Evolutionary conservation across 2,113 vertebrate genomes (phyloP).

Genomic region (Nicator chloris): DNA sequence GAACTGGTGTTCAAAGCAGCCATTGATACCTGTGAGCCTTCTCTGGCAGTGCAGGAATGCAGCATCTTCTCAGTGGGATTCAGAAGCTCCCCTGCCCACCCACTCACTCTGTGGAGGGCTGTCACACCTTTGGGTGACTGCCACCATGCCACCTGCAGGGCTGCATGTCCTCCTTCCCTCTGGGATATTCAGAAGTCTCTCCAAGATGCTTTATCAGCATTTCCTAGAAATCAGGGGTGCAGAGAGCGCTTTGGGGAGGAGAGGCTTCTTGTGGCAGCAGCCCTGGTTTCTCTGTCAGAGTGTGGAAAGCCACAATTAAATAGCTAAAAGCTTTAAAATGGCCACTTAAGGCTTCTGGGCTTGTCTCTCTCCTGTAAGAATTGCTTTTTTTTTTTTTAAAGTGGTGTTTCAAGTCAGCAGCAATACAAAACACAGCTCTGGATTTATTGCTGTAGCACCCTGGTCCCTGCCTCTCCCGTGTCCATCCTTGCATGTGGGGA

Average conservation of each 20-base stretch:
- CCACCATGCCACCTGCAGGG: not conserved
- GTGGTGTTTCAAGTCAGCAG: not conserved
- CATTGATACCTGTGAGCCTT: not conserved
- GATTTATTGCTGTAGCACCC: not conserved
- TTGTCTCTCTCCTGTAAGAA: not conserved
- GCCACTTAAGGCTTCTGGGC: not conserved
- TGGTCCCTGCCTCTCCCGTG: not conserved
- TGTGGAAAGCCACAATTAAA: conserved; percentile 37
- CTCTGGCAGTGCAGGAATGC: not conserved
- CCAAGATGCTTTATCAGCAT: not conserved
- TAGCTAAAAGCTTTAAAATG: conserved; percentile 24
- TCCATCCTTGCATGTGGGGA: not conserved
- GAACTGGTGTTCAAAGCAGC: not conserved
- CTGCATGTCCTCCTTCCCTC: not conserved
- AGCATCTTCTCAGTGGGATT: not conserved
- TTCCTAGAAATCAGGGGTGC: not conserved
- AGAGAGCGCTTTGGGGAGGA: not conserved
- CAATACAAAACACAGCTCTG: accelerated
- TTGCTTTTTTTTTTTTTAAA: not conserved
- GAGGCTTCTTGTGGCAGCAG: not conserved
- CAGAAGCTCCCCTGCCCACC: not conserved
- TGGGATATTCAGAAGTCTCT: not conserved
- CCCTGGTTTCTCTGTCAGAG: not conserved
- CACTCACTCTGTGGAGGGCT: accelerated
- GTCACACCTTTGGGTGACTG: not conserved